Evolutionary conservation across 2,888 invertebrate genomes (phyloP), one percentile per base, ranked within the genome.

Genomic region (Oegoconia quadripuncta): DNA sequence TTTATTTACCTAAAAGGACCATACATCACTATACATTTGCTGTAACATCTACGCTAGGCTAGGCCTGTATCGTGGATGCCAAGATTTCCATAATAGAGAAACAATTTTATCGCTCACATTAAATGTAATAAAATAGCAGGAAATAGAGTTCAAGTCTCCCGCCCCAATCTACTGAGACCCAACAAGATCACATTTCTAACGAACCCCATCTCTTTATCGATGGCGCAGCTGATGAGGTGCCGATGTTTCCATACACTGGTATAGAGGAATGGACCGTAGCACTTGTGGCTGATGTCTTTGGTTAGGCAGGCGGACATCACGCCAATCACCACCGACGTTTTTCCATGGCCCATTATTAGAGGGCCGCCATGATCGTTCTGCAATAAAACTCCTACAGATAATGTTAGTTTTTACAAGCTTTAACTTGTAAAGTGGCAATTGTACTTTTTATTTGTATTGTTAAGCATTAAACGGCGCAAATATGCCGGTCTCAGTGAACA

Each of bases 341-440:
- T 61, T 1, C 83, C 83, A 17, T 71, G 66, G 0, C 83, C 84
- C 0, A 69, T 59, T 0, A 84, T 57, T 0, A 86, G 49, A 0
- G 86, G 86, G 0, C 86, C 86, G 0, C 86, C 86, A 45, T 86
- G 86, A 40, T 86, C 86, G 33, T 86, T 84, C 86, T 86, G 42
- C 1, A 46, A 14, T 3, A 9, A n/a, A n/a, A n/a, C n/a, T n/a
- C n/a, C n/a, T n/a, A n/a, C n/a, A n/a, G n/a, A n/a, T n/a, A n/a
- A n/a, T n/a, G n/a, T n/a, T n/a, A n/a, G n/a, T n/a, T n/a, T n/a
- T n/a, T n/a, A n/a, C n/a, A n/a, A n/a, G n/a, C n/a, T n/a, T n/a
- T n/a, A n/a, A n/a, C n/a, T n/a, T n/a, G n/a, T n/a, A n/a, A n/a
- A n/a, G n/a, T n/a, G n/a, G n/a, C n/a, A n/a, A n/a, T n/a, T n/a